Conservation (phyloP, 2,113 vertebrate species). For the Saccopteryx bilineata region DNA sequence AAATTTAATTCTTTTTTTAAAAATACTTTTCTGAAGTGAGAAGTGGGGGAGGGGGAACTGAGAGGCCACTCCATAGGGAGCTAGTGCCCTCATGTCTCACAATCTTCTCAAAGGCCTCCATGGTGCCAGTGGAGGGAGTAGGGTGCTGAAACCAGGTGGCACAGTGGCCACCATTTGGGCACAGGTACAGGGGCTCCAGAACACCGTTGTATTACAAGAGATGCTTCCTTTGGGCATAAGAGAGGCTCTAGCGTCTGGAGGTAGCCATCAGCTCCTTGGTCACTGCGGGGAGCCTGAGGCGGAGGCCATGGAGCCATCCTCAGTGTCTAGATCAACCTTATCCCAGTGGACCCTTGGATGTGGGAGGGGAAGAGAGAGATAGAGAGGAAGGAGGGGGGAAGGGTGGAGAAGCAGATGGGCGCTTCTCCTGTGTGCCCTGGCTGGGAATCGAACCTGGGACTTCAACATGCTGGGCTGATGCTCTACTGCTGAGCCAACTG, state of each 20-base stretch:
- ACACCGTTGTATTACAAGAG: constrained; percentile 97
- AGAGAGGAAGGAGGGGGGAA: no score
- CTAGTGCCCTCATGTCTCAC: constrained; percentile 93
- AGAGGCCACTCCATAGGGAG: constrained; percentile 97
- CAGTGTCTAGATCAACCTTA: no score
- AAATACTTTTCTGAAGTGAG: no score
- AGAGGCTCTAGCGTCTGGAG: constrained; percentile 86
- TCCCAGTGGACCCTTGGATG: no score
- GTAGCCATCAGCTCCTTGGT: constrained; percentile 77
- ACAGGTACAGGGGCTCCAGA: constrained; percentile 96
- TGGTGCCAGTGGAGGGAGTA: constrained; percentile 93
- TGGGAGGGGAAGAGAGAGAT: no score
- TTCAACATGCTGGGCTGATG: no score
- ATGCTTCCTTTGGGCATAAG: constrained; percentile 94
- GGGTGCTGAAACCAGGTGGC: constrained; percentile 93
- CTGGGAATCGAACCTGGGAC: no score
- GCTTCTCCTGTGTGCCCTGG: no score
- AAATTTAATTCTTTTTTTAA: constrained; percentile 10
- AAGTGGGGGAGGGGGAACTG: constrained; percentile 89
- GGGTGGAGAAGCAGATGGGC: no score
- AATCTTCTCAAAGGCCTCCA: constrained; percentile 98
- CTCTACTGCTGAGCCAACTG: no score
- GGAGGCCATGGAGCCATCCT: constrained; percentile 88
- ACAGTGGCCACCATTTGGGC: constrained; percentile 92
- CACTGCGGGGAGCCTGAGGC: constrained; percentile 92